Evolutionary conservation across 2,797 vertebrate species (phyloP).

Genomic region (Sarcoramphus papa): DNA sequence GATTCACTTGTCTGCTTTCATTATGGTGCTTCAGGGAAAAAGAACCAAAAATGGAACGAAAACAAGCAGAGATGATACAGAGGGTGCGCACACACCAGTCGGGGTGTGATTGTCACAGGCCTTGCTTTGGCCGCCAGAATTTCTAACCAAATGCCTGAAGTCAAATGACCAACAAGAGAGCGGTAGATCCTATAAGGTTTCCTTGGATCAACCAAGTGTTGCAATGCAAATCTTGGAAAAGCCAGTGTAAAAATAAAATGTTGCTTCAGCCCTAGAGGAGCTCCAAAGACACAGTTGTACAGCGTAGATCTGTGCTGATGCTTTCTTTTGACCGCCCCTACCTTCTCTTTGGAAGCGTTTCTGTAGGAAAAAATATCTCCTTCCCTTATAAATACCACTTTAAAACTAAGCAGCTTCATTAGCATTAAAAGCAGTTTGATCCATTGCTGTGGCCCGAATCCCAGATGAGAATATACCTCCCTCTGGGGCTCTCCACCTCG

Average conservation of each 20-base stretch:
- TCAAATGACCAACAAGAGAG: not conserved
- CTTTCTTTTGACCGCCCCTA: rapidly evolving
- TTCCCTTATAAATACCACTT: not conserved
- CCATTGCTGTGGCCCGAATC: not conserved
- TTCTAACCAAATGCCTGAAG: not conserved
- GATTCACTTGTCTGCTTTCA: not conserved
- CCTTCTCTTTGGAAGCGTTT: not conserved
- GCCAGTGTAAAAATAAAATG: not conserved
- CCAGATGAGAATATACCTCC: not conserved
- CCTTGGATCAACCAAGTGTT: not conserved
- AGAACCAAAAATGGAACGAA: not conserved
- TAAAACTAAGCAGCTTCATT: not conserved
- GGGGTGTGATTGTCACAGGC: rapidly evolving
- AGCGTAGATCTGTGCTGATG: not conserved
- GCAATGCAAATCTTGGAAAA: not conserved
- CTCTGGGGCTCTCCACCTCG: not conserved
- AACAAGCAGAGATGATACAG: not conserved
- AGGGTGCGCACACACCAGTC: too few relatives aligned
- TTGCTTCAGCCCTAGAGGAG: not conserved
- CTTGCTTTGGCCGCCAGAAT: not conserved
- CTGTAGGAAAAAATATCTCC: not conserved
- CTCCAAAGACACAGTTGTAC: not conserved
- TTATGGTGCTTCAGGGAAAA: not conserved
- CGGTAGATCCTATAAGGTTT: not conserved
- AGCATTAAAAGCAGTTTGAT: not conserved